These are phyloP conservation scores for Athene noctua DNA, from an alignment of 2,113 vertebrate species.

Conservation along the genomic window DNA sequence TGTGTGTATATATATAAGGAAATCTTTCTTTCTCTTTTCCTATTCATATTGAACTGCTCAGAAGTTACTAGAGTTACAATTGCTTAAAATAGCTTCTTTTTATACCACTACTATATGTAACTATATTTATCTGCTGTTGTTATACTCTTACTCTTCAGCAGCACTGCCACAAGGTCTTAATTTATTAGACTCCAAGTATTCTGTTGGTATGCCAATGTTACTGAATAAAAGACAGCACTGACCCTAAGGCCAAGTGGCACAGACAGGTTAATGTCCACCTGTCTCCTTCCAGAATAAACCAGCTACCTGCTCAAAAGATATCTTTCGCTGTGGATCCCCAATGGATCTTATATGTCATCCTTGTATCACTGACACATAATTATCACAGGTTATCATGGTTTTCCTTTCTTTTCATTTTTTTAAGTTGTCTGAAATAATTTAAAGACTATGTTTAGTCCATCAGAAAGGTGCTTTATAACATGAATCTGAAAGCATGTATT, in stretches of 20 bases:
- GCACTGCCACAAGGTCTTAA: background rate
- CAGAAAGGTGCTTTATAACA: background rate
- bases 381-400: background rate
- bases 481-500: background rate
- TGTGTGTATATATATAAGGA: background rate
- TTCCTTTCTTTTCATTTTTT: background rate
- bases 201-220: background rate
- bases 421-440: background rate
- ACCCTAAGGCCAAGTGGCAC: background rate
- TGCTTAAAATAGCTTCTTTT: background rate
- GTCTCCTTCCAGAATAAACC: background rate
- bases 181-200: background rate
- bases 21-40: background rate
- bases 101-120: background rate
- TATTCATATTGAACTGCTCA: background rate
- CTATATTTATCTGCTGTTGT: background rate
- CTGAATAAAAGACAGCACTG: background rate
- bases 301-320: background rate
- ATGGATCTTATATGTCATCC: background rate
- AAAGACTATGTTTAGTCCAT: background rate
- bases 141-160: background rate
- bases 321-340: background rate
- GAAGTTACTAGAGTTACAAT: background rate
- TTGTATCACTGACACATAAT: background rate
- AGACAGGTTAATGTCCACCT: background rate